These are phyloP conservation scores for Homarus gammarus DNA, from an alignment of 2,888 invertebrate species.

Conservation along the genomic window DNA sequence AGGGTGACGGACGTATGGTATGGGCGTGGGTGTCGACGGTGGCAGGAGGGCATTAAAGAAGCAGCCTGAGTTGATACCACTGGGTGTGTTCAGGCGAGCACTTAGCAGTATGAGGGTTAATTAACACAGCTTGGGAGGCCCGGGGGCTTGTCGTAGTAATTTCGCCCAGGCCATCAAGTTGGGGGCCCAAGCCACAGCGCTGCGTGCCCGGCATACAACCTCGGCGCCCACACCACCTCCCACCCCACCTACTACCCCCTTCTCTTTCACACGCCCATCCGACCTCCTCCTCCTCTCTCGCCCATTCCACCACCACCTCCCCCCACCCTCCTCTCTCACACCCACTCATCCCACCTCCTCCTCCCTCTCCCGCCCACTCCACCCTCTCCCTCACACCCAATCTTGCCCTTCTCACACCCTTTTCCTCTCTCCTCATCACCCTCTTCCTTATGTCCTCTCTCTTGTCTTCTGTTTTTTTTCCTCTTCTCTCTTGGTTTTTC, in stretches of 20 bases:
- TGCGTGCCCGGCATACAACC: slow-evolving; percentile 7
- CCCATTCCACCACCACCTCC: neutral
- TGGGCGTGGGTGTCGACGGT: neutral
- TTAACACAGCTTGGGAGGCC: slow-evolving; percentile 24
- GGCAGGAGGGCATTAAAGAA: neutral
- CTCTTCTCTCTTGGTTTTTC: neutral
- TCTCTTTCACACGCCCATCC: neutral
- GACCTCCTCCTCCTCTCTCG: neutral
- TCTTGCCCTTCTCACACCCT: neutral
- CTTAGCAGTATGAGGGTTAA: neutral
- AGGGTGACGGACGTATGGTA: neutral
- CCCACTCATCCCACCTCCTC: neutral
- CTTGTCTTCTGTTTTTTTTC: neutral
- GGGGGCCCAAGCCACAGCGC: slow-evolving; percentile 12
- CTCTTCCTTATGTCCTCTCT: slow-evolving; percentile 16
- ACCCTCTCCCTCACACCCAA: neutral
- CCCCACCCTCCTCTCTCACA: neutral
- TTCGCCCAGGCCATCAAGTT: slow-evolving; percentile 35
- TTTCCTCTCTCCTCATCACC: neutral
- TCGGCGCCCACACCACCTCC: neutral
- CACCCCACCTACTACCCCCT: neutral
- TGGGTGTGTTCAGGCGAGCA: slow-evolving; percentile 6
- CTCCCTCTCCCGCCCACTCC: neutral
- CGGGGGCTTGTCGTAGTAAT: slow-evolving; percentile 40
- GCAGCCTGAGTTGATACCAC: neutral